A percentile compares a stretch with the other conserved stretches of the same genome.
Conservation (phyloP, 2,797 vertebrate genomes). For the Sebastes melanostomus region DNA sequence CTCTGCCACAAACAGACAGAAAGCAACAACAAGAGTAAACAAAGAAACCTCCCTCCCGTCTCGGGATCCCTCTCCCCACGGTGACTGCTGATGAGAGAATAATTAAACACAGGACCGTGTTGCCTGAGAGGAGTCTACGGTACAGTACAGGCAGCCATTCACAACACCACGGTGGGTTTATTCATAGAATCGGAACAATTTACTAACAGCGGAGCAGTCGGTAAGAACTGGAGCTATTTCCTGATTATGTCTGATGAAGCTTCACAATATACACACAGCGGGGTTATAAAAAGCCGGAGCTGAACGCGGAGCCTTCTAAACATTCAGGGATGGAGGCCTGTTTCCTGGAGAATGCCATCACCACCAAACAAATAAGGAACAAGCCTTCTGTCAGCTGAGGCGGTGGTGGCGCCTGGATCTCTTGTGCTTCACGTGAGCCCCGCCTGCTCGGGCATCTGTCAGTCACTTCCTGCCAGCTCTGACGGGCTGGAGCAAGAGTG, state of each 20-base stretch:
- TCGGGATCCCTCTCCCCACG: conserved; percentile 12
- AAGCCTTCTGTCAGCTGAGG: conserved; percentile 25
- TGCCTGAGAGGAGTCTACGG: background rate
- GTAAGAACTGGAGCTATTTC: background rate
- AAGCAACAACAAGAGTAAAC: conserved; percentile 54
- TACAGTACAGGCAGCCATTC: background rate
- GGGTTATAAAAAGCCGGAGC: conserved; percentile 9
- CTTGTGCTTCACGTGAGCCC: background rate
- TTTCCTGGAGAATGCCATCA: conserved; percentile 32
- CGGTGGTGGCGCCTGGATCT: background rate
- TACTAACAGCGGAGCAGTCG: conserved; percentile 6
- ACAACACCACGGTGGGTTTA: conserved; percentile 5
- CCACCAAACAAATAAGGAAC: conserved; percentile 13
- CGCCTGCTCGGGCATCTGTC: conserved; percentile 27
- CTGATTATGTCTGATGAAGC: conserved; percentile 16
- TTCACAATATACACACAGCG: background rate
- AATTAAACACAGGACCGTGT: conserved; percentile 36
- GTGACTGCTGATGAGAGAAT: conserved; percentile 36
- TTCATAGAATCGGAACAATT: conserved; percentile 37
- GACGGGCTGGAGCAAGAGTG: background rate
- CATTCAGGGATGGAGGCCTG: background rate
- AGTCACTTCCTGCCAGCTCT: conserved; percentile 21
- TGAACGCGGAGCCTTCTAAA: conserved; percentile 10
- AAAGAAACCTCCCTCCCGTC: conserved; percentile 32
- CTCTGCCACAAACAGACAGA: conserved; percentile 20